A percentile compares a stretch with the other conserved stretches of the same genome.
Conservation (phyloP, 2,113 vertebrate genomes). For the Toxostoma redivivum region DNA sequence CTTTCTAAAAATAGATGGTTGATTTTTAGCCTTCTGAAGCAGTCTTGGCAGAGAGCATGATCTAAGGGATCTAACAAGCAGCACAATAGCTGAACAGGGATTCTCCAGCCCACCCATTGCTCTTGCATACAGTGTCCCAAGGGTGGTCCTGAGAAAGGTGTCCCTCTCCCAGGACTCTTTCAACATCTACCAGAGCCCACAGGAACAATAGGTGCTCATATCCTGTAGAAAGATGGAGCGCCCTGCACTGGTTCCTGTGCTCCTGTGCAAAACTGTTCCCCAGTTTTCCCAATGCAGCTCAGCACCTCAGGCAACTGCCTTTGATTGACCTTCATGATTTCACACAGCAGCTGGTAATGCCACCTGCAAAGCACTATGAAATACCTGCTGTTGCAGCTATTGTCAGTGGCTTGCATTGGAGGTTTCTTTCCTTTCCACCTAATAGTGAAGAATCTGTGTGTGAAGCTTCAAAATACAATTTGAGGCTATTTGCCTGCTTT, state of each 20-base stretch:
- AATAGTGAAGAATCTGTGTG: background rate
- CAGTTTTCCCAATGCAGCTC: background rate
- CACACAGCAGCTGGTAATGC: background rate
- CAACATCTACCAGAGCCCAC: too few species aligned
- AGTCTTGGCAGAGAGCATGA: background rate
- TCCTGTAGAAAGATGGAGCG: background rate
- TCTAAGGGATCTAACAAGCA: background rate
- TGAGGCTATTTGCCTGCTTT: background rate
- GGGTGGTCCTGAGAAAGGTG: background rate
- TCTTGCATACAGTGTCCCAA: background rate
- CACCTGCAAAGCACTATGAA: background rate
- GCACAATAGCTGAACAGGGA: background rate
- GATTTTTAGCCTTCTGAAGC: background rate
- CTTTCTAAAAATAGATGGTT: constrained; percentile 15
- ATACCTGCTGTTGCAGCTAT: background rate
- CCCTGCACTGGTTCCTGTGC: background rate
- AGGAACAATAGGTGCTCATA: background rate
- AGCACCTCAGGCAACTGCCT: rapidly evolving
- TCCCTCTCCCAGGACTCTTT: background rate
- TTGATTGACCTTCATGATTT: background rate
- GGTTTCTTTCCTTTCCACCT: background rate
- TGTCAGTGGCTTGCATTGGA: background rate
- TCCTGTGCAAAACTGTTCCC: background rate
- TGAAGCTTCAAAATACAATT: background rate
- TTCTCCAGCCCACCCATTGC: background rate